phyloP scores from a whole-genome alignment of 2,888 invertebrate genomes.

The Oxytorus armatus region DNA sequence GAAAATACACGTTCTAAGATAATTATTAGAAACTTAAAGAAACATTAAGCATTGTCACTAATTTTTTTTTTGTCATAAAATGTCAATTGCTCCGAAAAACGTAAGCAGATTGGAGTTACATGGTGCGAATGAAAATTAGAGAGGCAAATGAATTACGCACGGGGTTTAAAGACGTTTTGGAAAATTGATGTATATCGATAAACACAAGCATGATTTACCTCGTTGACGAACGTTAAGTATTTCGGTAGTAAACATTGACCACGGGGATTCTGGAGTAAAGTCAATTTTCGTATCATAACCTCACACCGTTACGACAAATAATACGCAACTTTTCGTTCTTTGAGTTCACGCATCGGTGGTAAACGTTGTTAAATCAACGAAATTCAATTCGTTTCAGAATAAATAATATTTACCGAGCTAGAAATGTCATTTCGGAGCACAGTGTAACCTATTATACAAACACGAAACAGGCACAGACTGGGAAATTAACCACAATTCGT shows the following conservation, averaged over 20 bases:
- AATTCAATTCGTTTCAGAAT: constrained; percentile 73
- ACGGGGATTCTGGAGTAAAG: constrained; percentile 73
- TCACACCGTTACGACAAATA: constrained; percentile 76
- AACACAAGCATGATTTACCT: constrained; percentile 72
- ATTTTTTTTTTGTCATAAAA: constrained; percentile 34
- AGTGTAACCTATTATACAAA: constrained; percentile 83
- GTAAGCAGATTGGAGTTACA: constrained; percentile 30
- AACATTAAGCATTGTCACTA: constrained; percentile 11
- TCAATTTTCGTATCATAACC: constrained; percentile 79
- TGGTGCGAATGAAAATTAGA: constrained; percentile 23
- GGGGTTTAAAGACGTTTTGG: constrained; percentile 4
- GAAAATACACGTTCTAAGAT: constrained; percentile 8
- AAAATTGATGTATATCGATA: neutral
- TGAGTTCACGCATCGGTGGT: constrained; percentile 68
- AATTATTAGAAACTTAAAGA: constrained; percentile 3
- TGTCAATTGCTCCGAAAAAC: constrained; percentile 54
- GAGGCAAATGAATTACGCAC: neutral
- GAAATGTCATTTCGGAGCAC: constrained; percentile 82
- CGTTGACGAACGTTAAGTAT: constrained; percentile 68
- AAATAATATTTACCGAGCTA: constrained; percentile 78
- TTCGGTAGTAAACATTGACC: constrained; percentile 77
- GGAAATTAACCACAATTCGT: constrained; percentile 68
- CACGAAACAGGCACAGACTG: constrained; percentile 81
- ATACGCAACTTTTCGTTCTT: constrained; percentile 69
- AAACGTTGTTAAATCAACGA: constrained; percentile 56